A percentile compares a stretch with the other conserved stretches of the same genome.
Conservation (phyloP, 2,113 vertebrate species). For the Microtus montanus region DNA sequence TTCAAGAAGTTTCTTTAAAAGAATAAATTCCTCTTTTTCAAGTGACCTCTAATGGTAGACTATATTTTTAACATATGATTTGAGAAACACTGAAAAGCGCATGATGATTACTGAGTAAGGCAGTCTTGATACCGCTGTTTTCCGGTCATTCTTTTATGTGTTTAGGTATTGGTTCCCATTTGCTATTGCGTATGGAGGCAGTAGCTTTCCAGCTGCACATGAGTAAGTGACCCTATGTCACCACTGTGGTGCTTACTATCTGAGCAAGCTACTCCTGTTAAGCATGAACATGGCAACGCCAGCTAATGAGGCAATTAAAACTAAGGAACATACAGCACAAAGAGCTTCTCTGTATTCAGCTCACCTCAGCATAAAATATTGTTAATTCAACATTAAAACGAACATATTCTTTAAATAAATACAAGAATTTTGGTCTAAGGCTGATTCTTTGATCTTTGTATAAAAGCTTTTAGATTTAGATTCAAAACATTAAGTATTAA, state of each 20-base stretch:
- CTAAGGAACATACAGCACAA: conserved; percentile 76
- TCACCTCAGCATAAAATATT: conserved; percentile 74
- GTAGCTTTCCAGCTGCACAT: conserved; percentile 59
- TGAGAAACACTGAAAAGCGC: conserved; percentile 45
- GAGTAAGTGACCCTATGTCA: conserved; percentile 60
- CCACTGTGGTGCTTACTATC: conserved; percentile 53
- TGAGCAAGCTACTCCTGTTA: conserved; percentile 72
- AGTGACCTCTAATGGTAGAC: neutral
- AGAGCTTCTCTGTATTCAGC: conserved; percentile 62
- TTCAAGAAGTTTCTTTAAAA: conserved; percentile 38
- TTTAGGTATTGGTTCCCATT: conserved; percentile 27
- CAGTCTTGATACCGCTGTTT: conserved; percentile 32
- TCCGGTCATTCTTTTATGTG: conserved; percentile 46
- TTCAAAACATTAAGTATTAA: conserved; percentile 22
- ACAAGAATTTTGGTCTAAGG: neutral
- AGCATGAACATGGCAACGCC: conserved; percentile 52
- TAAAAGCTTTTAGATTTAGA: neutral
- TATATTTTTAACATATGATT: conserved; percentile 7
- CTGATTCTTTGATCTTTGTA: conserved; percentile 15
- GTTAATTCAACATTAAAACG: conserved; percentile 72
- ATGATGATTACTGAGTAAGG: conserved; percentile 45
- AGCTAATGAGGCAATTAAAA: conserved; percentile 80
- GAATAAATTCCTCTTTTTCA: conserved; percentile 36
- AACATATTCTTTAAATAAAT: conserved; percentile 26
- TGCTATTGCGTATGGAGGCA: conserved; percentile 51